phyloP scores from a whole-genome alignment of 2,113 vertebrate genomes.

The Azemiops feae region DNA sequence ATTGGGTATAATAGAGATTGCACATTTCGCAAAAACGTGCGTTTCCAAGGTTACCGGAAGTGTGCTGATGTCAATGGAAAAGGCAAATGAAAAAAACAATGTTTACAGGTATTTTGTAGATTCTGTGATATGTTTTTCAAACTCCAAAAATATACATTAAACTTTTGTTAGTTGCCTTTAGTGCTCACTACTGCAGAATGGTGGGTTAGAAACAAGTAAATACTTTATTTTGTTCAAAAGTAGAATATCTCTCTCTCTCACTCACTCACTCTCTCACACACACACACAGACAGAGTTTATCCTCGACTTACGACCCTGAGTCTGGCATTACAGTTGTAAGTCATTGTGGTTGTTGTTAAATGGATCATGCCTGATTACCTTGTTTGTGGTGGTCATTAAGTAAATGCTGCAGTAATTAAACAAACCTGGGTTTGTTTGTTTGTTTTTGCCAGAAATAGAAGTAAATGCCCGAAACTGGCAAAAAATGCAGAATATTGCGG shows the following conservation, averaged over 20 bases:
- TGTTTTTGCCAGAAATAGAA: too few relatives aligned
- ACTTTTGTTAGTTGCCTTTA: not conserved
- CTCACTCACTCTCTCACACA: too few relatives aligned
- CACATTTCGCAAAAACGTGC: not conserved
- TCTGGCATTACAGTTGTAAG: too few relatives aligned
- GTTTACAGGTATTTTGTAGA: not conserved
- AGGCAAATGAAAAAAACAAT: not conserved
- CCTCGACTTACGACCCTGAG: too few relatives aligned
- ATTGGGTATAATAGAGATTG: not conserved
- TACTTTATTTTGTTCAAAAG: not conserved
- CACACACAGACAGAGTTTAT: too few relatives aligned
- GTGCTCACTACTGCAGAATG: not conserved
- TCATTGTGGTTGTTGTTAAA: too few relatives aligned
- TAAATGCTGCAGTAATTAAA: too few relatives aligned
- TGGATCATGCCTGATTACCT: too few relatives aligned
- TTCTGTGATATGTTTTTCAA: not conserved
- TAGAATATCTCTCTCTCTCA: not conserved
- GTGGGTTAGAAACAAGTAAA: not conserved
- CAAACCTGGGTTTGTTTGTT: too few relatives aligned
- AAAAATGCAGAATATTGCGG: too few relatives aligned
- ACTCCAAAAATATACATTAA: not conserved
- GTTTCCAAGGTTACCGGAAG: not conserved
- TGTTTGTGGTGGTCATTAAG: too few relatives aligned
- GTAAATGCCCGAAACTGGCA: too few relatives aligned
- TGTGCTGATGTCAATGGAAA: not conserved